Conservation (phyloP, 2,888 invertebrate genomes). For the Pharmacophagus antenor region DNA sequence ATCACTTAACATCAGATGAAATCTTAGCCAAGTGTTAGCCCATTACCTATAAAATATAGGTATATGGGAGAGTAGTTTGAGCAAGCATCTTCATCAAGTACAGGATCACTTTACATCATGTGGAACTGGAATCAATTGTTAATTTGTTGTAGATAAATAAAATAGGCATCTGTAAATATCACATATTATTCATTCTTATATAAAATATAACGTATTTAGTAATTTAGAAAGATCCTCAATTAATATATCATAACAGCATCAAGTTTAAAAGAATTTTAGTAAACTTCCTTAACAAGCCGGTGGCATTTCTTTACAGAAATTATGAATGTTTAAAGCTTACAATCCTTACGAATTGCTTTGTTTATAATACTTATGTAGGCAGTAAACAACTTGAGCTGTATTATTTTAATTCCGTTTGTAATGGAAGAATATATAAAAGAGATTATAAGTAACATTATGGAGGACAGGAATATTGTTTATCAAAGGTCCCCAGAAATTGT, state of each 20-base stretch:
- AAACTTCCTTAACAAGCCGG: slow-evolving; percentile 11
- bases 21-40: too few relatives aligned
- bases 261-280: slow-evolving; percentile 8
- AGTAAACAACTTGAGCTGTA: neutral
- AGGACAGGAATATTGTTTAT: neutral
- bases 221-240: neutral
- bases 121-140: too few relatives aligned
- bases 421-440: neutral
- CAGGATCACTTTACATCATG: too few relatives aligned
- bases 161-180: too few relatives aligned
- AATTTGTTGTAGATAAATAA: too few relatives aligned
- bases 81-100: too few relatives aligned
- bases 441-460: too few relatives aligned
- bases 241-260: neutral
- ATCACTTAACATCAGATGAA: too few relatives aligned
- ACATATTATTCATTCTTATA: neutral
- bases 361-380: neutral
- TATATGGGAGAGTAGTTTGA: too few relatives aligned
- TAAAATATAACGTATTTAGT: slow-evolving; percentile 1
- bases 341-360: neutral
- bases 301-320: slow-evolving; percentile 4
- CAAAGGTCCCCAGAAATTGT: neutral
- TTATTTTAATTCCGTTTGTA: slow-evolving; percentile 1
- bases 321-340: slow-evolving; percentile 15
- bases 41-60: too few relatives aligned